These are phyloP conservation scores for Ia io DNA, from an alignment of 2,113 vertebrate genomes.

Conservation along the genomic window DNA sequence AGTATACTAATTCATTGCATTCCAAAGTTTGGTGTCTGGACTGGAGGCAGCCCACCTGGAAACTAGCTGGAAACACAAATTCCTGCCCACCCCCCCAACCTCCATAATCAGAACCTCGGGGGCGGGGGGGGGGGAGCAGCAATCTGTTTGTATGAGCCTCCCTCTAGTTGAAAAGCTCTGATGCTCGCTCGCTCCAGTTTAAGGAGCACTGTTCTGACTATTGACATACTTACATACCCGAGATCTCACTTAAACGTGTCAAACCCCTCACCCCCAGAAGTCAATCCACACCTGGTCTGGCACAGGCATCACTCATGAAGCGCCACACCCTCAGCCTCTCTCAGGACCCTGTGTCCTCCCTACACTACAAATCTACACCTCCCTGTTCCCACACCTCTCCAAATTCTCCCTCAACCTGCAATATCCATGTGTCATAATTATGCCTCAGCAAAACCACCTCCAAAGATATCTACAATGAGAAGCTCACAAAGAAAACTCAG, in stretches of 20 bases:
- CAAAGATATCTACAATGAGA: not conserved
- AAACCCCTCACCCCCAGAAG: not conserved
- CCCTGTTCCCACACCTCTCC: not conserved
- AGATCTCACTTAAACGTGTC: too few relatives aligned
- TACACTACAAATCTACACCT: rapidly evolving
- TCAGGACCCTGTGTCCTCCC: not conserved
- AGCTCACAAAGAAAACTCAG: not conserved
- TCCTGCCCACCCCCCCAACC: too few relatives aligned
- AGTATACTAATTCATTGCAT: rapidly evolving
- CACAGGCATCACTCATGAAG: rapidly evolving
- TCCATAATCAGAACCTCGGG: rapidly evolving
- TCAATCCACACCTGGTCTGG: rapidly evolving
- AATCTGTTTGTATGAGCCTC: not conserved
- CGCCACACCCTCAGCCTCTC: not conserved
- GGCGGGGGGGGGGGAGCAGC: rapidly evolving
- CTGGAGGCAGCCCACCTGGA: not conserved
- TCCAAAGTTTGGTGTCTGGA: not conserved
- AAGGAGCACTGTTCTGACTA: not conserved
- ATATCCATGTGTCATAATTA: not conserved
- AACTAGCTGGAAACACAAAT: not conserved
- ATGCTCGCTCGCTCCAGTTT: too few relatives aligned
- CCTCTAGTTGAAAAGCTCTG: too few relatives aligned
- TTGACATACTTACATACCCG: rapidly evolving
- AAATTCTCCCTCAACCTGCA: not conserved
- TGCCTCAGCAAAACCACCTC: not conserved